These are phyloP conservation scores for Halesus radiatus DNA, from an alignment of 1,140 invertebrate species.

Conservation along the genomic window DNA sequence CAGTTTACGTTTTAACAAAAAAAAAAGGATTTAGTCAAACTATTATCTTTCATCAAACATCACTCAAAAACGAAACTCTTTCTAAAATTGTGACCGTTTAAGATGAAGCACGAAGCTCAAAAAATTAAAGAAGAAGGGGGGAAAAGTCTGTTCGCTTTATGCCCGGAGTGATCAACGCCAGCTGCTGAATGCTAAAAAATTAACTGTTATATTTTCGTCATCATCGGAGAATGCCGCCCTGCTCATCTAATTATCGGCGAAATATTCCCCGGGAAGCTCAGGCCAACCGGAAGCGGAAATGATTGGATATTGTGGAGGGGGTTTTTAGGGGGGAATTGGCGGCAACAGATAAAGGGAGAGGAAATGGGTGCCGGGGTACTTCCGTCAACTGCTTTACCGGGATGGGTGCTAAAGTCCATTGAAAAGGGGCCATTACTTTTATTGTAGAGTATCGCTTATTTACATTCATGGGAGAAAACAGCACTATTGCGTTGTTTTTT, in stretches of 20 bases:
- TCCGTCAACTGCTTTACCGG: neutral
- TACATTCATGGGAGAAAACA: no score
- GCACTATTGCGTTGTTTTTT: no score
- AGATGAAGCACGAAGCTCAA: no score
- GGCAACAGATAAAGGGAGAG: neutral
- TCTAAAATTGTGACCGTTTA: no score
- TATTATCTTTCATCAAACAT: no score
- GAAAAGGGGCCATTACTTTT: neutral
- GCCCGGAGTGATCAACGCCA: no score
- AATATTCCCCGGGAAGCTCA: neutral
- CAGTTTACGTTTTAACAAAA: no score
- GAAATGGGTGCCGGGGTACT: neutral
- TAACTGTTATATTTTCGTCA: neutral
- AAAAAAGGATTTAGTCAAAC: no score
- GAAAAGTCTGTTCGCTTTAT: no score
- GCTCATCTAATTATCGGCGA: neutral
- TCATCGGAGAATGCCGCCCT: neutral
- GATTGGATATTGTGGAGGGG: neutral
- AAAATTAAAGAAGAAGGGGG: no score
- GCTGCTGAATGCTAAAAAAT: neutral
- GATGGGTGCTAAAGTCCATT: neutral
- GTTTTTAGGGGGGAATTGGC: neutral
- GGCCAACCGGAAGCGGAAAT: constrained; percentile 20
- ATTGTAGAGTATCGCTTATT: neutral
- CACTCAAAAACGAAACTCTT: no score